Percentiles rank a stretch among this genome's conserved stretches.
Evolutionary conservation across 35 echinoderm and acorn worm genomes (phyloP).

Genomic region (Lytechinus variegatus): DNA sequence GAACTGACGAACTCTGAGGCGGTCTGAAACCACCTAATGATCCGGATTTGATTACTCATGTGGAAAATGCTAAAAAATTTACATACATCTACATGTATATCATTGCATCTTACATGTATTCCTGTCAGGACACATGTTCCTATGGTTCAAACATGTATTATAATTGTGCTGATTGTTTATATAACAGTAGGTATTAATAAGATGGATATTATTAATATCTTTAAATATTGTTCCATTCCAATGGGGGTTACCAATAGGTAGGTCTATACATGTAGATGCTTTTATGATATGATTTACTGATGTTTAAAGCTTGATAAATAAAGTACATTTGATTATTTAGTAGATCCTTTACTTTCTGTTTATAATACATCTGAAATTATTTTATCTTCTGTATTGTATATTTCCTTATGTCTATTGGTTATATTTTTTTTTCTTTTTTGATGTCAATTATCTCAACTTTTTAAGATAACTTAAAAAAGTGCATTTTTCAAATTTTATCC

Average conservation of each 20-base stretch:
- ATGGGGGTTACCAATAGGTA: too few species aligned
- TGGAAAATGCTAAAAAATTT: not conserved
- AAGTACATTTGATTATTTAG: too few species aligned
- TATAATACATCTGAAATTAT: not conserved
- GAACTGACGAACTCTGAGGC: too few species aligned
- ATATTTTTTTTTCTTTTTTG: not conserved
- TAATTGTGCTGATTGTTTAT: too few species aligned
- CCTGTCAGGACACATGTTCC: not conserved
- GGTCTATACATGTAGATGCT: too few species aligned
- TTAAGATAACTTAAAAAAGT: not conserved
- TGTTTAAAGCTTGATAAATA: too few species aligned
- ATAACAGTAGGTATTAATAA: too few species aligned
- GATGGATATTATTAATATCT: too few species aligned
- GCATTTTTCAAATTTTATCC: not conserved
- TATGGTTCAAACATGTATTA: not conserved
- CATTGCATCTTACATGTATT: not conserved
- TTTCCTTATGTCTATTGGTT: not conserved
- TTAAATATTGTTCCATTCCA: too few species aligned
- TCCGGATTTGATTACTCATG: not conserved
- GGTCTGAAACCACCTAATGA: too few species aligned
- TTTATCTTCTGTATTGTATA: not conserved
- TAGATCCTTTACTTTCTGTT: too few species aligned
- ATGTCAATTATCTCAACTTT: not conserved
- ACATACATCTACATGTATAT: not conserved
- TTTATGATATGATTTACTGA: too few species aligned